Percentiles rank a stretch among this genome's conserved stretches.
These are phyloP conservation scores for Myotis brandtii DNA, from an alignment of 2,113 vertebrate genomes.

Conservation along the genomic window DNA sequence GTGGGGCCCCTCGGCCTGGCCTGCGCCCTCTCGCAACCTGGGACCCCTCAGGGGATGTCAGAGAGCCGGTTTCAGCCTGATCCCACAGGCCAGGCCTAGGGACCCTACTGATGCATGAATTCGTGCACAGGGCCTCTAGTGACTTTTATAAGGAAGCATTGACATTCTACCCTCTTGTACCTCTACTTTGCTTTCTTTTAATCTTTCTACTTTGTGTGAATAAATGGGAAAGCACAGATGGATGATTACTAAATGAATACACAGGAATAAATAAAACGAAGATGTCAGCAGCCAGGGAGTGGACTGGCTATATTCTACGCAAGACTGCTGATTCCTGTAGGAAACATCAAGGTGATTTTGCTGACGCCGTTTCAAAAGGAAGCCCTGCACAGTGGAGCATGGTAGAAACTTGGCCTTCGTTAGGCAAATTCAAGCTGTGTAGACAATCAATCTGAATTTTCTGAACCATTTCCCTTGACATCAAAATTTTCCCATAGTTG, in stretches of 20 bases:
- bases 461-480: slow-evolving; percentile 1
- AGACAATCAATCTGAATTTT: slow-evolving; percentile 31
- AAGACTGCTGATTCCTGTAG: neutral
- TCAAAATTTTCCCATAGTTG: slow-evolving; percentile 2
- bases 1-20: too few species aligned
- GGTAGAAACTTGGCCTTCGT: neutral
- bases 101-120: too few species aligned
- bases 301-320: neutral
- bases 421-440: slow-evolving; percentile 8
- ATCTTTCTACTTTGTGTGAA: neutral
- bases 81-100: too few species aligned
- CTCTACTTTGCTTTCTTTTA: neutral
- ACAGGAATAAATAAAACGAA: neutral
- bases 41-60: too few species aligned
- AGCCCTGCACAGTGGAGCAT: neutral
- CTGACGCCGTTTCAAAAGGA: neutral
- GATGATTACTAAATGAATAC: neutral
- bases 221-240: neutral
- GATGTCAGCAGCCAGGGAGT: neutral
- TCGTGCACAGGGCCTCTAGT: too few species aligned
- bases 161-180: neutral
- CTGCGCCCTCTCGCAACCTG: too few species aligned
- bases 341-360: slow-evolving; percentile 24
- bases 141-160: neutral
- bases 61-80: too few species aligned